These are phyloP conservation scores for Bimastos eiseni DNA, from an alignment of 2,888 invertebrate species.

Conservation along the genomic window DNA sequence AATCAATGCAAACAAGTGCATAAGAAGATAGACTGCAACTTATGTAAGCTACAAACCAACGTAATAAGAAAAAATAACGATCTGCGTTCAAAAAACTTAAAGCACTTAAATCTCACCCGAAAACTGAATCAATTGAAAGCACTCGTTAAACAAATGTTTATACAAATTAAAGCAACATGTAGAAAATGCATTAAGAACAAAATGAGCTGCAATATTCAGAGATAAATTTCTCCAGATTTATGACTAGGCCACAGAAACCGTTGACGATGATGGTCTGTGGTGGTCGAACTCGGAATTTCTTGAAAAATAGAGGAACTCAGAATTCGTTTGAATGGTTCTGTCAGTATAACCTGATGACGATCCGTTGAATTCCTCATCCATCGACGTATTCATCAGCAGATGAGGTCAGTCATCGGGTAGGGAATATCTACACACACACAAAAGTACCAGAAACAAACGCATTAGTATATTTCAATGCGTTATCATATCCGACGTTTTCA, in stretches of 20 bases:
- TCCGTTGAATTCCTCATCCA: background rate
- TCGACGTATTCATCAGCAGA: background rate
- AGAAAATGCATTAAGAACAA: background rate
- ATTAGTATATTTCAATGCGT: background rate
- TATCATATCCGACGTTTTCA: background rate
- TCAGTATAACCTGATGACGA: background rate
- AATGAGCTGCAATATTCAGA: background rate
- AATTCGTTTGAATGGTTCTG: background rate
- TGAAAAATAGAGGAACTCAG: background rate
- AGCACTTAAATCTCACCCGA: background rate
- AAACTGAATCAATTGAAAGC: background rate
- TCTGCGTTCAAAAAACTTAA: background rate
- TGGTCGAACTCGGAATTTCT: background rate
- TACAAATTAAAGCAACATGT: background rate
- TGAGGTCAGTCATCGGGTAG: background rate
- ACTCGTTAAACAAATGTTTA: background rate
- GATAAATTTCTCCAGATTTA: background rate
- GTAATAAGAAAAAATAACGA: background rate
- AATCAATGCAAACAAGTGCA: background rate
- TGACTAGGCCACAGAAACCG: background rate
- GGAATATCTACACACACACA: background rate
- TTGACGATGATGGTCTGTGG: background rate
- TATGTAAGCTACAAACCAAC: background rate
- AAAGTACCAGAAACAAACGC: background rate
- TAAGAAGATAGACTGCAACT: background rate